Conservation (phyloP, 2,797 vertebrate genomes). For the Onychomys torridus region DNA sequence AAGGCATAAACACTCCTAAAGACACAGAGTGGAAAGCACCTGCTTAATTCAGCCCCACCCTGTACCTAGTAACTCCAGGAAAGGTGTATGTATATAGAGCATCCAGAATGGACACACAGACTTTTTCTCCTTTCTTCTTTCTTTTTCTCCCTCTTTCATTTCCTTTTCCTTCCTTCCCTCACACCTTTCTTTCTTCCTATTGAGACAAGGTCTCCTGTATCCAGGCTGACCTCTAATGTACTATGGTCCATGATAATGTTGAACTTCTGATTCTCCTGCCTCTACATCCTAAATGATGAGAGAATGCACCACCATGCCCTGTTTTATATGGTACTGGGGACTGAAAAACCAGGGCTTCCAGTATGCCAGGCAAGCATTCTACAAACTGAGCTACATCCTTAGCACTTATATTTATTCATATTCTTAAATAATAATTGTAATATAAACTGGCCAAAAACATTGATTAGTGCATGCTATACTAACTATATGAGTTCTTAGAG, state of each 20-base stretch:
- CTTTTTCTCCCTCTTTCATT: not conserved
- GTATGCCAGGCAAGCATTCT: not conserved
- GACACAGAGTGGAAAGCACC: not conserved
- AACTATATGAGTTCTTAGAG: conserved; percentile 36
- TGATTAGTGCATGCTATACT: not conserved
- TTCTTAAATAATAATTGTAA: not conserved
- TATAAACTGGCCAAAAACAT: not conserved
- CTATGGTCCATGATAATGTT: not conserved
- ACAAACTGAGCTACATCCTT: not conserved
- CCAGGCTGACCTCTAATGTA: not conserved
- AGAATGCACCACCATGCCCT: not conserved
- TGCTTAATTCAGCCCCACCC: not conserved
- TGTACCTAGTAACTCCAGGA: not conserved
- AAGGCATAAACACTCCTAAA: not conserved
- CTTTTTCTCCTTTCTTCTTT: not conserved
- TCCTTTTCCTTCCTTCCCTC: not conserved
- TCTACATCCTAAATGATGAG: not conserved
- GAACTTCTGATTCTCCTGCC: not conserved
- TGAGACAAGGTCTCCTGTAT: not conserved
- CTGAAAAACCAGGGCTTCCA: not conserved
- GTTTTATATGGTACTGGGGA: not conserved
- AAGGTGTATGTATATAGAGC: not conserved
- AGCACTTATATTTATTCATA: not conserved
- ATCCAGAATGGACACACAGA: not conserved
- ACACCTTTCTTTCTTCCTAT: not conserved